Evolutionary conservation across 1,140 invertebrate genomes (phyloP).

Genomic region (Ips typographus): DNA sequence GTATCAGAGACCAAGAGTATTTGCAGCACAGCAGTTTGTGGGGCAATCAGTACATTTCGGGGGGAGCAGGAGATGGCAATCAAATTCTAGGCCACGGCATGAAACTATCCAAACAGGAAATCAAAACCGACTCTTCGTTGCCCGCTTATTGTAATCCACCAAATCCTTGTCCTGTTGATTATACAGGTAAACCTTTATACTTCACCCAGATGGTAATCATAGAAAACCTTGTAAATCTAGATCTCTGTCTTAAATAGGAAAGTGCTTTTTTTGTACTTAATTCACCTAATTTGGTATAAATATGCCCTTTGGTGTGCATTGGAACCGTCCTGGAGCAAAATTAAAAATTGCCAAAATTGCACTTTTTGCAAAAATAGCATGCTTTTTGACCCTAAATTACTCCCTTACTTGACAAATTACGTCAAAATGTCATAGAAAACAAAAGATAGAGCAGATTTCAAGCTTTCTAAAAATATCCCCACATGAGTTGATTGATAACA

Average conservation of each 20-base stretch:
- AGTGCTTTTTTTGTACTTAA: neutral
- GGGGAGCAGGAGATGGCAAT: slow-evolving; percentile 75
- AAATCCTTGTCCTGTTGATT: slow-evolving; percentile 94
- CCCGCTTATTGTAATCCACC: slow-evolving; percentile 99
- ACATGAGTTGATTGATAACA: too few species aligned
- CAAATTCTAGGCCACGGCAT: slow-evolving; percentile 64
- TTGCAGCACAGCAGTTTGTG: slow-evolving; percentile 84
- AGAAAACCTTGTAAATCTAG: neutral
- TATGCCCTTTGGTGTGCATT: too few species aligned
- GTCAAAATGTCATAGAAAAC: too few species aligned
- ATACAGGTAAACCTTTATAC: slow-evolving; percentile 58
- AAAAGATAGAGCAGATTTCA: too few species aligned
- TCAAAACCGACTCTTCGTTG: slow-evolving; percentile 88
- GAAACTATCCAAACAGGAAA: slow-evolving; percentile 65
- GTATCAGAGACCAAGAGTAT: slow-evolving; percentile 86
- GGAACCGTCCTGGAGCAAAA: too few species aligned
- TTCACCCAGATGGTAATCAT: slow-evolving; percentile 8
- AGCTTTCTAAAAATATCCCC: too few species aligned
- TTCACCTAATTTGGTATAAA: too few species aligned
- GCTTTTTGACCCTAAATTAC: too few species aligned
- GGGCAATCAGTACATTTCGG: slow-evolving; percentile 76
- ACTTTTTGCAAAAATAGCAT: too few species aligned
- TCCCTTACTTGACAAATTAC: too few species aligned
- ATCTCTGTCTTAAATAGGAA: neutral
- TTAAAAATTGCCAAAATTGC: too few species aligned